Evolutionary conservation across 2,797 vertebrate genomes (phyloP).

Genomic region (Limnodromus scolopaceus): DNA sequence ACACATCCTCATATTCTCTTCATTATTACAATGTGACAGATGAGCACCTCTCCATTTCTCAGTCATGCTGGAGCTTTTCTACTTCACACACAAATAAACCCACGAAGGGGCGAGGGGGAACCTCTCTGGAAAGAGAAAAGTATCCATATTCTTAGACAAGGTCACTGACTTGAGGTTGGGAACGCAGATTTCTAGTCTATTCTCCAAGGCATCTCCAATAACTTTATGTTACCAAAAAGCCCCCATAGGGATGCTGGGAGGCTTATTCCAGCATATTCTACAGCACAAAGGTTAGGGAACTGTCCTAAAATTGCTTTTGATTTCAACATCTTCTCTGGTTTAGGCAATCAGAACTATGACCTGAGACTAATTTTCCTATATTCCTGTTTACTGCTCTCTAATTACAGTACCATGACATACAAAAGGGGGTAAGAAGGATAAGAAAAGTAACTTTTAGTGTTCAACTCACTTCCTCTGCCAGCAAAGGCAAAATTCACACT

Average conservation of each 20-base stretch:
- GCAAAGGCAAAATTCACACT: neutral
- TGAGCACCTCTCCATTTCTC: neutral
- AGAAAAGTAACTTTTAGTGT: neutral
- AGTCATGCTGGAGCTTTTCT: neutral
- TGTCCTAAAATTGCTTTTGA: neutral
- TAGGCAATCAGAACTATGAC: neutral
- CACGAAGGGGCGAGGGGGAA: accelerated
- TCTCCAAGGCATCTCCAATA: neutral
- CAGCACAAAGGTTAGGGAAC: neutral
- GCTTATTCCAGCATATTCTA: neutral
- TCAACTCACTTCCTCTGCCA: neutral
- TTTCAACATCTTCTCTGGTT: neutral
- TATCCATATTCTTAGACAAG: neutral
- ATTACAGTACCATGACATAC: neutral
- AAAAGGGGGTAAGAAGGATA: neutral
- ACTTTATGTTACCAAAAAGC: neutral
- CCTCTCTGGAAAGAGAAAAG: neutral
- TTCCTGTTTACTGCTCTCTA: neutral
- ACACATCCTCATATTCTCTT: neutral
- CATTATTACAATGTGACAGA: neutral
- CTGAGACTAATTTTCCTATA: neutral
- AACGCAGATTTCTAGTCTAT: neutral
- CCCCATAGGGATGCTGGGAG: neutral
- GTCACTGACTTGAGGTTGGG: neutral
- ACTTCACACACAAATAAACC: neutral